Percentiles rank a stretch among this genome's conserved stretches.
Evolutionary conservation across 2,113 vertebrate species (phyloP).

Genomic region (Amblyornis subalaris): DNA sequence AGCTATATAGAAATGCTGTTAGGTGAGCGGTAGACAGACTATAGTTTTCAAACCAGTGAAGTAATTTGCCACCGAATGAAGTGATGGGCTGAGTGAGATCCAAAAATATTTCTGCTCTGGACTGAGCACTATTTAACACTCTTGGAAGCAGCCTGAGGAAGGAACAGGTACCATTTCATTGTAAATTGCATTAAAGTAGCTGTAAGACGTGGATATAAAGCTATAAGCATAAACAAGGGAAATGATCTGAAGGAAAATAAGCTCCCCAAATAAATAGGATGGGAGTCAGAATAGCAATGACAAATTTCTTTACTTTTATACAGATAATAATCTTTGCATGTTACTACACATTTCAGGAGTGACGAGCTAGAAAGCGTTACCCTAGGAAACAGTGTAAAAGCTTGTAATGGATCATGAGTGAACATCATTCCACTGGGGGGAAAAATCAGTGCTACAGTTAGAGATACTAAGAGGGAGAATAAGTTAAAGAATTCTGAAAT

Average conservation of each 20-base stretch:
- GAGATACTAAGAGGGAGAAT: neutral
- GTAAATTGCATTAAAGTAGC: neutral
- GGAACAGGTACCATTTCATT: neutral
- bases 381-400: neutral
- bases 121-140: neutral
- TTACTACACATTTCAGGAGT: neutral
- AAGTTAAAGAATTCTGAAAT: neutral
- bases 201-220: neutral
- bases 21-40: neutral
- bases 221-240: neutral
- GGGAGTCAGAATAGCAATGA: neutral
- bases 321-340: neutral
- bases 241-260: neutral
- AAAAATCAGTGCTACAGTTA: neutral
- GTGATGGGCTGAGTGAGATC: neutral
- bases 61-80: neutral
- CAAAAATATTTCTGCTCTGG: neutral
- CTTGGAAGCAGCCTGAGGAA: neutral
- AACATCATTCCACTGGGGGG: neutral
- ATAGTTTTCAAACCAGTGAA: neutral
- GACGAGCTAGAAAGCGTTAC: neutral
- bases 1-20: neutral
- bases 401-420: neutral
- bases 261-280: neutral
- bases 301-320: neutral